Percentiles rank a stretch among this genome's conserved stretches.
Evolutionary conservation across 2,797 vertebrate species (phyloP).

Genomic region (Pempheris klunzingeri): DNA sequence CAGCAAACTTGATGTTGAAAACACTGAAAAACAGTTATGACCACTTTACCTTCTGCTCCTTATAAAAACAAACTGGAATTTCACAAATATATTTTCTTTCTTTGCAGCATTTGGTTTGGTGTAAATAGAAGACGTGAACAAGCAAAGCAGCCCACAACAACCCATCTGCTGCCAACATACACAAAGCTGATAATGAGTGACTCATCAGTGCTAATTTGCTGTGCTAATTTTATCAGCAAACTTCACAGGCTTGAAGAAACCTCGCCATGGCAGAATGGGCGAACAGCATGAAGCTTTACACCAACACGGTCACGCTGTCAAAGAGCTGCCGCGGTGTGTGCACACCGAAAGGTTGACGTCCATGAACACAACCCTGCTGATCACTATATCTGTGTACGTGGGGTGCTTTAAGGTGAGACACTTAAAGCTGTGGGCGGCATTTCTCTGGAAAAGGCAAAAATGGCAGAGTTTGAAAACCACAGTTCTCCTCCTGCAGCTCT

Average conservation of each 20-base stretch:
- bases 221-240: slow-evolving; percentile 75
- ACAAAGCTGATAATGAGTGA: slow-evolving; percentile 73
- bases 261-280: slow-evolving; percentile 39
- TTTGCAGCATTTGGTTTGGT: slow-evolving; percentile 46
- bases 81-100: slow-evolving; percentile 34
- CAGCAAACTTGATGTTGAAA: slow-evolving; percentile 9
- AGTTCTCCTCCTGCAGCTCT: too few species aligned
- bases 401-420: too few species aligned
- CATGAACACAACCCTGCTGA: not conserved
- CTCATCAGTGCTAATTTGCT: slow-evolving; percentile 74
- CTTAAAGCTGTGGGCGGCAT: too few species aligned
- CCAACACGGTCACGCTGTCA: slow-evolving; percentile 42
- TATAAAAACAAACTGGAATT: slow-evolving; percentile 50
- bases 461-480: too few species aligned
- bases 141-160: slow-evolving; percentile 65
- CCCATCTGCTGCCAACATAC: slow-evolving; percentile 63
- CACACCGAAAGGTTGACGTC: not conserved
- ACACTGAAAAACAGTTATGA: slow-evolving; percentile 36
- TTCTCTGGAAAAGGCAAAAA: too few species aligned
- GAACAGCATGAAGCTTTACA: slow-evolving; percentile 53
- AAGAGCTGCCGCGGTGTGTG: slow-evolving; percentile 4
- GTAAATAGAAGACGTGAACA: slow-evolving; percentile 60
- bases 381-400: not conserved
- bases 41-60: slow-evolving; percentile 52
- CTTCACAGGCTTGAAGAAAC: slow-evolving; percentile 62